Evolutionary conservation across 2,797 vertebrate species (phyloP), one percentile per base, ranked within the genome.

Genomic region (Novumbra hubbsi): DNA sequence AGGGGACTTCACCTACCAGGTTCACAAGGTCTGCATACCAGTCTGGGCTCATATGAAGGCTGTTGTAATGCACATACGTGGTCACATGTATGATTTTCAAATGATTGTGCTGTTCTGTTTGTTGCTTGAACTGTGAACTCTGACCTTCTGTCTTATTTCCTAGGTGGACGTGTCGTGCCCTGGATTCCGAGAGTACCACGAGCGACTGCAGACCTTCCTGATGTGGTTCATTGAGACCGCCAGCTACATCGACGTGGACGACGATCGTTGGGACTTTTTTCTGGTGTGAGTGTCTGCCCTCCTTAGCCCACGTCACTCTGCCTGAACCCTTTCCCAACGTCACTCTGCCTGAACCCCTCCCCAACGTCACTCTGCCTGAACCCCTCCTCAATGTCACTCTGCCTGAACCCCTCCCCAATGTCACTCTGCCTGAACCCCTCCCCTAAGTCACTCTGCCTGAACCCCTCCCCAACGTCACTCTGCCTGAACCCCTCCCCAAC

Each of bases 151-250:
- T 52, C 5, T 5, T 57, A 11, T 72, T 90, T 90, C 90, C 84
- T 92, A 98, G 96, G 96, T 94, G 27, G 96, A 98, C 79, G 90
- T 98, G 89, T 94, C 92, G 88, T 96, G 95, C 92, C 93, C 94
- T 60, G 96, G 96, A 90, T 99, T 99, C 96, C 94, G 90, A 89
- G 95, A 98, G 91, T 98, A 97, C 91, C 97, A 98, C 87, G 94
- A 96, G 92, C 97, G 97, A 89, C 94, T 99, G 91, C 97, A 98
- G 94, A 99, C 96, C 75, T 99, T 98, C 92, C 96, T 99, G 92
- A 98, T 99, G 96, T 98, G 97, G 98, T 98, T 97, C 94, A 98
- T 99, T 90, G 97, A 98, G 95, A 98, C 96, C 34, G 97, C 96
- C 91, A 98, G 96, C 88, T 99, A 95, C 95, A 99, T 99, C 91